Conservation (phyloP, 64 coral and sea anemone species). For the Anthopleura sola region DNA sequence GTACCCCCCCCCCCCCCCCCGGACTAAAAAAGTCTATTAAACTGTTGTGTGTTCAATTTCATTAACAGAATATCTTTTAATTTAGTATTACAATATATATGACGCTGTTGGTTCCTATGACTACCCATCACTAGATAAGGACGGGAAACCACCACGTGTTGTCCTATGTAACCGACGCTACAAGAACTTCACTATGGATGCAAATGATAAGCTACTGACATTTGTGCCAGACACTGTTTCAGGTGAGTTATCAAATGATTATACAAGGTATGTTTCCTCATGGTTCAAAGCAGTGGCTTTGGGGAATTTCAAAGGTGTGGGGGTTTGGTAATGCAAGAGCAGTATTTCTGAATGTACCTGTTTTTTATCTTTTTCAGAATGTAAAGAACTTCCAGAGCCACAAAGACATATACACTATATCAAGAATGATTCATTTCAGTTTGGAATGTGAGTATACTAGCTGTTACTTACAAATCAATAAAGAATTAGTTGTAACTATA, state of each 20-base stretch:
- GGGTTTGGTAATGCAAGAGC: no score
- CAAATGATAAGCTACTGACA: neutral
- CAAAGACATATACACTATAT: conserved; percentile 5
- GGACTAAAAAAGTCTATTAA: no score
- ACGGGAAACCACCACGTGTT: conserved; percentile 38
- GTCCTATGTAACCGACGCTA: conserved; percentile 35
- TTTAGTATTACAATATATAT: conserved; percentile 52
- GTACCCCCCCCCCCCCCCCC: no score
- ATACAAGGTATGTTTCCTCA: neutral
- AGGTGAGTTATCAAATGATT: no score
- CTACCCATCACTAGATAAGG: conserved; percentile 9
- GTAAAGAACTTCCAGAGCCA: neutral
- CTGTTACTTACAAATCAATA: neutral
- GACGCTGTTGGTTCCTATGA: conserved; percentile 70
- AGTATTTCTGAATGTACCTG: no score
- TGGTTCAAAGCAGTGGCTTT: neutral
- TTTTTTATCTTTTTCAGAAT: neutral
- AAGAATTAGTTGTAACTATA: no score
- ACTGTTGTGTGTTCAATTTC: no score
- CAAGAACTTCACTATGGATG: conserved; percentile 11
- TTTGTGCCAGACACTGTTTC: neutral
- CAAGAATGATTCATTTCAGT: conserved; percentile 40
- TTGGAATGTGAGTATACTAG: conserved; percentile 24
- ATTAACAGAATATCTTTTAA: neutral
- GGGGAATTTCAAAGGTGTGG: neutral